phyloP scores from a whole-genome alignment of 2,797 vertebrate genomes.

The Brachyrhaphis roseni region DNA sequence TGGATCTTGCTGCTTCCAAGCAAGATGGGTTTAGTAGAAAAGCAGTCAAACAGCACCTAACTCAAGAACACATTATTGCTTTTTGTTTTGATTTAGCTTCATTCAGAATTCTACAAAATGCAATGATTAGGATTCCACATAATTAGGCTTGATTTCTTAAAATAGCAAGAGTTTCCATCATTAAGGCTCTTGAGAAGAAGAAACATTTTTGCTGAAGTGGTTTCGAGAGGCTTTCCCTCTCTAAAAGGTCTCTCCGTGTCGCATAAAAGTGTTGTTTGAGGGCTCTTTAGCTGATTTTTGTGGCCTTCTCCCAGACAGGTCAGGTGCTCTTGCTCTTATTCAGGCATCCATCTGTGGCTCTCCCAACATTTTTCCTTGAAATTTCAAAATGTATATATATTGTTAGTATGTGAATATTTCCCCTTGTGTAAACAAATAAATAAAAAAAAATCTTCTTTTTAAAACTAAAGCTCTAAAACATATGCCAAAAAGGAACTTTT shows the following conservation, averaged over 20 bases:
- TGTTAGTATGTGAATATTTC: not conserved
- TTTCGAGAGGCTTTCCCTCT: conserved; percentile 24
- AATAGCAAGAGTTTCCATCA: conserved; percentile 23
- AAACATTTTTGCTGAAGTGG: conserved; percentile 32
- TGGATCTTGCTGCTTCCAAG: conserved; percentile 35
- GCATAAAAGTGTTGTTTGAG: conserved; percentile 53
- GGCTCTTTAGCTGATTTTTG: conserved; percentile 58
- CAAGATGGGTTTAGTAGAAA: conserved; percentile 27
- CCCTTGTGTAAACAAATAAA: not conserved
- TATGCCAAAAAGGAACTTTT: conserved; percentile 24
- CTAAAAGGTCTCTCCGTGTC: conserved; percentile 29
- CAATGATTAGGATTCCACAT: conserved; percentile 7
- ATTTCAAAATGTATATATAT: not conserved
- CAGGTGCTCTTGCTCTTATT: conserved; percentile 51
- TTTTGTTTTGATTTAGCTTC: not conserved
- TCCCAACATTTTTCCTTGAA: conserved; percentile 25
- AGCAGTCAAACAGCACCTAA: conserved; percentile 1
- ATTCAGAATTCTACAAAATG: conserved; percentile 5
- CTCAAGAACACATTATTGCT: not conserved
- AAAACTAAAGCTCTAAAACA: not conserved
- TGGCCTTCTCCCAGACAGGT: conserved; percentile 46
- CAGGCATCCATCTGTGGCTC: conserved; percentile 45
- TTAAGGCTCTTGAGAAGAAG: conserved; percentile 15
- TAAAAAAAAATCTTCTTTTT: not conserved
- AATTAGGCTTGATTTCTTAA: conserved; percentile 4